phyloP scores from a whole-genome alignment of 2,888 invertebrate genomes.

The Blera fallax region DNA sequence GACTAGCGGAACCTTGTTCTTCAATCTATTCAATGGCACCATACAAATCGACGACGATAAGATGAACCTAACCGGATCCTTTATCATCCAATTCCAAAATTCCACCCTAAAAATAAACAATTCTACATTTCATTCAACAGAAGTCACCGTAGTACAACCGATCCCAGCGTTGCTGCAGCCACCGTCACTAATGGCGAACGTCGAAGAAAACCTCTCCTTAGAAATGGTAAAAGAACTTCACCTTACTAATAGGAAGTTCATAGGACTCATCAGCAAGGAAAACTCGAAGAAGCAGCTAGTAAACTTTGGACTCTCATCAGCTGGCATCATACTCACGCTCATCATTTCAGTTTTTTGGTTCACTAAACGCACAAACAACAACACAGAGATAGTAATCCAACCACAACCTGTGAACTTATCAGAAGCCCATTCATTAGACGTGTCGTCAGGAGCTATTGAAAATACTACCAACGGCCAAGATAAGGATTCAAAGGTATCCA shows the following conservation, averaged over 20 bases:
- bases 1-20: conserved; percentile 3
- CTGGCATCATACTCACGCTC: too few species aligned
- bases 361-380: too few species aligned
- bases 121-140: neutral
- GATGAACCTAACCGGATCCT: conserved; percentile 9
- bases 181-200: too few species aligned
- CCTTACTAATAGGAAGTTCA: neutral
- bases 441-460: neutral
- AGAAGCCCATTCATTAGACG: neutral
- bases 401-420: neutral
- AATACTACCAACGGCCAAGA: neutral
- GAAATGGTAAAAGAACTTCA: neutral
- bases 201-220: too few species aligned
- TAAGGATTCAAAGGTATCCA: neutral
- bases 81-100: conserved; percentile 12
- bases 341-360: too few species aligned
- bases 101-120: neutral
- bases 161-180: too few species aligned
- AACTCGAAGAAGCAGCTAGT: too few species aligned
- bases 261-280: too few species aligned
- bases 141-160: neutral
- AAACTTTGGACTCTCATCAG: too few species aligned
- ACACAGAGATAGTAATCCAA: neutral
- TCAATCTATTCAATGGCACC: conserved; percentile 41
- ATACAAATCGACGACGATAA: neutral